Conservation (phyloP, 2,888 invertebrate species). For the Drosophila greeni region DNA sequence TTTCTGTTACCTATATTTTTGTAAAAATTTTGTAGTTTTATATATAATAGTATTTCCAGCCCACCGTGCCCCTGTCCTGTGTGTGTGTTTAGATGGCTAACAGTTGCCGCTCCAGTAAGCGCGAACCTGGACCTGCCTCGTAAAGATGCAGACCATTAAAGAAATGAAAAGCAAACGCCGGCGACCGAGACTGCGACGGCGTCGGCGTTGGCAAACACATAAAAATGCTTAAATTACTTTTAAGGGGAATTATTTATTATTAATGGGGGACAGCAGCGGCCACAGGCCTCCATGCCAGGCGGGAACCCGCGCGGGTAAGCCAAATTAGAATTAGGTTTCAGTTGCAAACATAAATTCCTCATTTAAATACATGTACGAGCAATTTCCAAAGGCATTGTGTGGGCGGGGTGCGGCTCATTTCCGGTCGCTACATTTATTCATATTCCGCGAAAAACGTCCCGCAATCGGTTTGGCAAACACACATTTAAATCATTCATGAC, state of each 20-base stretch:
- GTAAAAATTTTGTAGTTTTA: neutral
- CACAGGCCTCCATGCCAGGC: neutral
- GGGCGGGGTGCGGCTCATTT: constrained; percentile 28
- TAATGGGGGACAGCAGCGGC: constrained; percentile 53
- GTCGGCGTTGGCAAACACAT: constrained; percentile 53
- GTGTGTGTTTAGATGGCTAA: constrained; percentile 33
- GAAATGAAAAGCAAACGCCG: constrained; percentile 70
- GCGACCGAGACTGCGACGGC: constrained; percentile 21
- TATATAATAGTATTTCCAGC: neutral
- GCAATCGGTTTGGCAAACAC: constrained; percentile 47
- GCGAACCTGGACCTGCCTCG: constrained; percentile 59
- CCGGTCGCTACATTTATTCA: constrained; percentile 45
- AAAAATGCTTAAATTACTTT: constrained; percentile 69
- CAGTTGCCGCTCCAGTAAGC: constrained; percentile 61
- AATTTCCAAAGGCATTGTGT: constrained; percentile 17
- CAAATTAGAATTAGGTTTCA: constrained; percentile 46
- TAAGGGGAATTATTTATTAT: constrained; percentile 70
- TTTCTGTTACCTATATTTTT: neutral
- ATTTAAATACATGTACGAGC: constrained; percentile 27
- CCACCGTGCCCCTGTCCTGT: constrained; percentile 18
- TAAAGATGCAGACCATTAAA: constrained; percentile 70
- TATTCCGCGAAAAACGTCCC: constrained; percentile 37
- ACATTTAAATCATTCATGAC: constrained; percentile 60
- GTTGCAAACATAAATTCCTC: constrained; percentile 45
- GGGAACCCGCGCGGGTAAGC: constrained; percentile 10